Base-by-base conservation (phyloP, 2,888 invertebrate species). In the Meiosimyza platycephala region DNA sequence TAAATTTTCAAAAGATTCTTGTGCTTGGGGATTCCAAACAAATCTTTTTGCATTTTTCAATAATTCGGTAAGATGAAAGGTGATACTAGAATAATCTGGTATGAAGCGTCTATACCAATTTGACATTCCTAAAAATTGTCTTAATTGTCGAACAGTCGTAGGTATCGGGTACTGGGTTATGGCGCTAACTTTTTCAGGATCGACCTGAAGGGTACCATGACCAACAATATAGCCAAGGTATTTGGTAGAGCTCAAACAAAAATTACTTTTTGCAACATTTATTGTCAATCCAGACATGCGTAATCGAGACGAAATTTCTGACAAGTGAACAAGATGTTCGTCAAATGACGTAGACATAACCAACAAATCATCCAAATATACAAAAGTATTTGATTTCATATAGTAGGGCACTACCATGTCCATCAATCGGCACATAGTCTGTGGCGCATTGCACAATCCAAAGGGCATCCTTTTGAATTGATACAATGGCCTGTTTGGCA, bases 1-100 rank as follows among this genome's bases (percentile, higher is more conserved):
- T n/a, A 67, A 57, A 16, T 67, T n/a, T 6, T 67, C 67, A 54
- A 67, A 67, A 15, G 57, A 12, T n/a, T n/a, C n/a, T n/a, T n/a
- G n/a, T n/a, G n/a, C n/a, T n/a, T n/a, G n/a, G n/a, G n/a, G n/a
- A n/a, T n/a, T n/a, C n/a, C n/a, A n/a, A n/a, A n/a, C n/a, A n/a
- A n/a, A n/a, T n/a, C n/a, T n/a, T n/a, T n/a, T n/a, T n/a, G n/a
- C n/a, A n/a, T n/a, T n/a, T n/a, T n/a, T n/a, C n/a, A n/a, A n/a
- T n/a, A n/a, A n/a, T n/a, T n/a, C n/a, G 3, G 72, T 64, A n/a
- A n/a, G n/a, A n/a, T n/a, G n/a, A n/a, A n/a, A n/a, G n/a, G n/a
- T n/a, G n/a, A n/a, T n/a, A 11, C 28, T 28, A 13, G 57, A 67
- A 48, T 33, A 67, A 9, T 67, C 57, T 47, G 55, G 16, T 13